Conservation (phyloP, 1,140 invertebrate species). For the Cotesia vestalis region DNA sequence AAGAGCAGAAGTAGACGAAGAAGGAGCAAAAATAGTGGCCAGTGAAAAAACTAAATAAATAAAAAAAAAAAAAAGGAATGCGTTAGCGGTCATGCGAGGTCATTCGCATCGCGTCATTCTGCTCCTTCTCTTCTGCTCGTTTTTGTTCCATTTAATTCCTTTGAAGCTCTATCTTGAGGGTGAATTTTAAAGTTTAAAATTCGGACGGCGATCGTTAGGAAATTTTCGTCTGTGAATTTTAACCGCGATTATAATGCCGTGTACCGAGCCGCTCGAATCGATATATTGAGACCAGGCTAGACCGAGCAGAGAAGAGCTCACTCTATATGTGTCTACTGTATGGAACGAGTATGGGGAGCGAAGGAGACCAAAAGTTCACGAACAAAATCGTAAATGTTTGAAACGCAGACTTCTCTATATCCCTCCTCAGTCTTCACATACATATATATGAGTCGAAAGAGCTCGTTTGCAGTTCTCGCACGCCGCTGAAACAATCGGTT, state of each 20-base stretch:
- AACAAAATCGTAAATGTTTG: slow-evolving; percentile 59
- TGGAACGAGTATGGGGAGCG: no score
- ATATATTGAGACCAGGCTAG: no score
- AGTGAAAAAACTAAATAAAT: slow-evolving; percentile 8
- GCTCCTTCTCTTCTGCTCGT: not conserved
- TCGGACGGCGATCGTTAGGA: no score
- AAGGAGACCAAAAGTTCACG: slow-evolving; percentile 45
- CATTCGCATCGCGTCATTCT: slow-evolving; percentile 14
- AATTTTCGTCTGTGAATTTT: no score
- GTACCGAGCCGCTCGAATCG: no score
- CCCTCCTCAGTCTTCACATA: not conserved
- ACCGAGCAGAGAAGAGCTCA: no score
- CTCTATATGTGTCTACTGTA: no score
- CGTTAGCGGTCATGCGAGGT: slow-evolving; percentile 24
- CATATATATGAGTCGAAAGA: slow-evolving; percentile 39
- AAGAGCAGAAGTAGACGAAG: no score
- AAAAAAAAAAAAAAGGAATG: slow-evolving; percentile 17
- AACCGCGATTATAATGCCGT: no score
- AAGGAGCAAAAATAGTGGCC: not conserved
- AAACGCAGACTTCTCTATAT: slow-evolving; percentile 47
- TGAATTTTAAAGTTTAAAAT: not conserved
- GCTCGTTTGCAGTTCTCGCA: slow-evolving; percentile 54
- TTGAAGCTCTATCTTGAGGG: not conserved
- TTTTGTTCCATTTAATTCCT: not conserved
- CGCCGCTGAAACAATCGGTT: slow-evolving; percentile 60